These are phyloP conservation scores for Lagopus leucura DNA, from an alignment of 2,113 vertebrate genomes.

Conservation along the genomic window DNA sequence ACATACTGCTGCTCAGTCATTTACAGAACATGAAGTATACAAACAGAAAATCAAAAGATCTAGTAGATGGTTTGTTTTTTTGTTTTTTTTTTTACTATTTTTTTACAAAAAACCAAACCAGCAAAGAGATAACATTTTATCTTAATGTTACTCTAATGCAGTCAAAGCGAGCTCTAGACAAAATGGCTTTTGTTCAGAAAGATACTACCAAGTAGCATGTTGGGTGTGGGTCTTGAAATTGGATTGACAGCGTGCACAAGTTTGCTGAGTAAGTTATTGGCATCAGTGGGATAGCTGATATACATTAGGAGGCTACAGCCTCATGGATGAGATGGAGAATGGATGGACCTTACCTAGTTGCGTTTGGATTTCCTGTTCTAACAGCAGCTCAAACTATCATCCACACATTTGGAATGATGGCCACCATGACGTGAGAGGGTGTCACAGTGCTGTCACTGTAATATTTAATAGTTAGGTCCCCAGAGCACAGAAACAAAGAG, in stretches of 20 bases:
- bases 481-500: neutral
- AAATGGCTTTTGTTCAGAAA: neutral
- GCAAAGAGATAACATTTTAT: neutral
- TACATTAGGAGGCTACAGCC: fast-evolving
- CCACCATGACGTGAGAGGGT: neutral
- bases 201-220: neutral
- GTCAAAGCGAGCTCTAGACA: neutral
- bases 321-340: neutral
- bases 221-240: neutral
- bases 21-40: neutral
- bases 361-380: neutral
- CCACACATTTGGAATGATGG: neutral
- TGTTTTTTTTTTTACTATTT: neutral
- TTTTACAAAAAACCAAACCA: neutral
- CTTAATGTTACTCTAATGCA: neutral
- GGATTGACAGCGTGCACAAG: neutral
- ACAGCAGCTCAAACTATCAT: neutral
- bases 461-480: neutral
- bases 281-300: neutral
- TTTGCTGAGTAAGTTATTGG: neutral
- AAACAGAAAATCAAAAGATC: neutral
- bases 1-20: neutral
- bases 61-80: neutral
- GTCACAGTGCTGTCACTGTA: neutral
- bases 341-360: neutral